Evolutionary conservation across 1,140 invertebrate species (phyloP).

Genomic region (Parasteatoda tepidariorum): DNA sequence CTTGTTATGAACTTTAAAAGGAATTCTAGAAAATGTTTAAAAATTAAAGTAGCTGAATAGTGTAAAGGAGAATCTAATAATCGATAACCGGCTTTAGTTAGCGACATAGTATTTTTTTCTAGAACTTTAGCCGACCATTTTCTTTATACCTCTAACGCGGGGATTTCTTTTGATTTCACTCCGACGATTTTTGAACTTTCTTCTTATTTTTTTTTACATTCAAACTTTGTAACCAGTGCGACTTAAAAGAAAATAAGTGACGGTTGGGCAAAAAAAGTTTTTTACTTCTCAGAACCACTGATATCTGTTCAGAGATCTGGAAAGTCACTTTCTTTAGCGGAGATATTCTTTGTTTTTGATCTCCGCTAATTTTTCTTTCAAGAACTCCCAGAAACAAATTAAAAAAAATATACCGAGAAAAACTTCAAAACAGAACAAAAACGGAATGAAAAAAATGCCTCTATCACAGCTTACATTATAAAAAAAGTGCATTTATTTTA

Average conservation of each 20-base stretch:
- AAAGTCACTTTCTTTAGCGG: constrained; percentile 36
- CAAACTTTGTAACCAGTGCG: constrained; percentile 5
- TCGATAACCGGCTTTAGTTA: too few relatives aligned
- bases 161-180: constrained; percentile 50
- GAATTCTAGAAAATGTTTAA: too few relatives aligned
- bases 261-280: background rate
- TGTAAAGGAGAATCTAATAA: too few relatives aligned
- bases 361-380: constrained; percentile 46
- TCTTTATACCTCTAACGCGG: constrained; percentile 6
- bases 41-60: too few relatives aligned
- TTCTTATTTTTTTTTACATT: background rate
- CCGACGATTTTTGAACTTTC: constrained; percentile 10
- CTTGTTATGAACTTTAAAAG: too few relatives aligned
- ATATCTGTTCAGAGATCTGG: constrained; percentile 42
- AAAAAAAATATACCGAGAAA: constrained; percentile 24
- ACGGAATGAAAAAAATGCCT: background rate
- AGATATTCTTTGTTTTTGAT: constrained; percentile 52
- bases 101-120: too few relatives aligned
- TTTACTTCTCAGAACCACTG: constrained; percentile 40
- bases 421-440: constrained; percentile 35
- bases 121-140: too few relatives aligned
- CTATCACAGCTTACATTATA: constrained; percentile 56
- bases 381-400: background rate
- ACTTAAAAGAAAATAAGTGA: background rate
- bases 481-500: constrained; percentile 18